Percentiles rank a stretch among this genome's conserved stretches.
phyloP scores from a whole-genome alignment of 2,888 invertebrate genomes.

The Willowsia nigromaculata region DNA sequence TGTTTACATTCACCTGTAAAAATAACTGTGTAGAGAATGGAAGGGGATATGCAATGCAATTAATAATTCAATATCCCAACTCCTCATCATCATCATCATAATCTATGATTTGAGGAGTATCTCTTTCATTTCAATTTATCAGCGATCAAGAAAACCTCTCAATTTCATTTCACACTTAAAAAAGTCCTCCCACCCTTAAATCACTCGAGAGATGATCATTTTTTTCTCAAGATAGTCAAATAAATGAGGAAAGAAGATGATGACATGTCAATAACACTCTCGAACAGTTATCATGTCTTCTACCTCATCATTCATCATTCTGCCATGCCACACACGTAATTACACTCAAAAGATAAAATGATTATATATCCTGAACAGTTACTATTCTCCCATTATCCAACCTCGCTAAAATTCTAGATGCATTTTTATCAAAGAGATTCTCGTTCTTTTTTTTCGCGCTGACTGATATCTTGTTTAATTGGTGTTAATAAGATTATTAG shows the following conservation, averaged over 20 bases:
- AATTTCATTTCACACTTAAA: too few species aligned
- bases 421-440: neutral
- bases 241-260: neutral
- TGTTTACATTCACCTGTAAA: neutral
- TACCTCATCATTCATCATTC: neutral
- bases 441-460: neutral
- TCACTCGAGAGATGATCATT: neutral
- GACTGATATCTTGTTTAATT: neutral
- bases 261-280: neutral
- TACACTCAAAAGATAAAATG: neutral
- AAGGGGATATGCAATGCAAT: neutral
- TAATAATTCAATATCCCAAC: slow-evolving; percentile 2
- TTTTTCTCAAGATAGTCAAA: neutral
- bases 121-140: slow-evolving; percentile 1
- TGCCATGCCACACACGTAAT: neutral
- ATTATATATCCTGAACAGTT: slow-evolving; percentile 6
- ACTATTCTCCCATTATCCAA: neutral
- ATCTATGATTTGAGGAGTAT: neutral
- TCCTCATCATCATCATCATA: neutral
- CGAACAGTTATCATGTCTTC: neutral
- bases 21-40: neutral
- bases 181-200: neutral
- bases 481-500: slow-evolving; percentile 4
- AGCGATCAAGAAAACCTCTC: neutral
- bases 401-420: neutral